phyloP scores from a whole-genome alignment of 2,113 vertebrate species.

The Panthera uncia region DNA sequence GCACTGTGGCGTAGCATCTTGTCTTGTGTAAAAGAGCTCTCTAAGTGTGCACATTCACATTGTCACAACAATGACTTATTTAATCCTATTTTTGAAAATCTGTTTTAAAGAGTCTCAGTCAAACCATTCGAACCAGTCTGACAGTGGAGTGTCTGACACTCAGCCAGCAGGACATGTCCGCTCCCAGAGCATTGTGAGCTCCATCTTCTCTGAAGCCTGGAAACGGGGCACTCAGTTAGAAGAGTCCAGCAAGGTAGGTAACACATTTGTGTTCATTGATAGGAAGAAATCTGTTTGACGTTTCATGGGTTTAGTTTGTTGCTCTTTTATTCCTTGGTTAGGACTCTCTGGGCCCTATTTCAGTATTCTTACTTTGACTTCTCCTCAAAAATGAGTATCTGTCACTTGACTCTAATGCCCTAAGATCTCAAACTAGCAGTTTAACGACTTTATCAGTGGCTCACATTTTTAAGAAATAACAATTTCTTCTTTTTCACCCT shows the following conservation, averaged over 20 bases:
- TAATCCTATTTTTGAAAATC: neutral
- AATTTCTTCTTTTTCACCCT: neutral
- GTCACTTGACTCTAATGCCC: neutral
- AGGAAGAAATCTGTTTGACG: neutral
- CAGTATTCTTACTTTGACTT: neutral
- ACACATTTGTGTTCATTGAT: slow-evolving; percentile 62
- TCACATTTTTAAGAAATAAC: neutral
- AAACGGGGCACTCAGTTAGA: slow-evolving; percentile 98
- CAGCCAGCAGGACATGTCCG: slow-evolving; percentile 92
- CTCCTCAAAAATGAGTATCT: neutral
- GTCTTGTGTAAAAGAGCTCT: neutral
- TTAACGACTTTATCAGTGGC: neutral
- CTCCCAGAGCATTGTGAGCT: slow-evolving; percentile 98
- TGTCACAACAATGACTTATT: neutral
- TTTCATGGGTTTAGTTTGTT: neutral
- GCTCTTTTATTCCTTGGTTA: slow-evolving; percentile 34
- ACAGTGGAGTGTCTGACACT: slow-evolving; percentile 96
- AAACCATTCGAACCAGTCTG: slow-evolving; percentile 97
- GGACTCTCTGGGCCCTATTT: slow-evolving; percentile 46
- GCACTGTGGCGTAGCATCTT: neutral
- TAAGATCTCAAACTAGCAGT: neutral
- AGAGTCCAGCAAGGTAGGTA: slow-evolving; percentile 96
- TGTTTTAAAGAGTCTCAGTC: slow-evolving; percentile 91
- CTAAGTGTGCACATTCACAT: neutral
- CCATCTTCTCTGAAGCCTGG: slow-evolving; percentile 99